Conservation (phyloP, 2,797 vertebrate species). For the Danio choprae region DNA sequence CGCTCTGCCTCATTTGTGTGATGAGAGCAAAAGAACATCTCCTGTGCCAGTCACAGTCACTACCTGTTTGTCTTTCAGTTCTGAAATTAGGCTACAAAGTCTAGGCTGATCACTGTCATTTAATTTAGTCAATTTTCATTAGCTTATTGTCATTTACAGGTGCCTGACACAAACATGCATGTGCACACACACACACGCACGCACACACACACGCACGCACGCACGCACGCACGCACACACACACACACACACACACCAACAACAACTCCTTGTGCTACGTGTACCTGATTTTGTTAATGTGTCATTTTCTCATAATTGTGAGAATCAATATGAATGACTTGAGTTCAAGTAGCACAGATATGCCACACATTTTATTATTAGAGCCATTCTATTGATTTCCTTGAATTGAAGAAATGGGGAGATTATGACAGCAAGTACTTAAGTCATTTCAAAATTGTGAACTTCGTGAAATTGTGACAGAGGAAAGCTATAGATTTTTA, state of each 20-base stretch:
- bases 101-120: neutral
- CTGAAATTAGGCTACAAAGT: conserved; percentile 1
- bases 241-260: neutral
- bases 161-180: neutral
- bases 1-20: neutral
- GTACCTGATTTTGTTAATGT: neutral
- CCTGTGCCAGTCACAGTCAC: conserved; percentile 2
- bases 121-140: neutral
- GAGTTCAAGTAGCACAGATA: neutral
- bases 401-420: neutral
- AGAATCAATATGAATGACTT: neutral
- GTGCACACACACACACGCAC: no score
- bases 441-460: conserved; percentile 30
- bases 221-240: no score
- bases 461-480: conserved; percentile 23
- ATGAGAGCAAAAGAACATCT: conserved; percentile 7
- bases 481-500: neutral
- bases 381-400: neutral
- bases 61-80: neutral
- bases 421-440: conserved; percentile 7
- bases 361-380: neutral
- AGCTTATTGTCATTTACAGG: neutral
- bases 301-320: neutral
- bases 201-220: neutral
- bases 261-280: neutral